Conservation (phyloP, 2,797 vertebrate species). For the Alca torda region DNA sequence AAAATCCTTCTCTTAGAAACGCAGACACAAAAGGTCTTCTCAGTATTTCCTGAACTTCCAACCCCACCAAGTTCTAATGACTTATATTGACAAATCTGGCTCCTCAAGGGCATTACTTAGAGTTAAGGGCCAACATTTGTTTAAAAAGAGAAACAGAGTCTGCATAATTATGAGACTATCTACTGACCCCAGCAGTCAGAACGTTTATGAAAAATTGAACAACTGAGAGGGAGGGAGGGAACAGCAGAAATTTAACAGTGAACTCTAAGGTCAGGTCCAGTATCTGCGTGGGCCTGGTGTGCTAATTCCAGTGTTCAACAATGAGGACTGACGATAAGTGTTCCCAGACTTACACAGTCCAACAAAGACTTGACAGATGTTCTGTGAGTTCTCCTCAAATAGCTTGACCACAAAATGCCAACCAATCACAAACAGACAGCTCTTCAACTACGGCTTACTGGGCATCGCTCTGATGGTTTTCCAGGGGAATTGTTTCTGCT, state of each 20-base stretch:
- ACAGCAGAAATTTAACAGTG: background rate
- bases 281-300: background rate
- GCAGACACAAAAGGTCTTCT: background rate
- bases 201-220: conserved; percentile 22
- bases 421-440: background rate
- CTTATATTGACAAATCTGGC: conserved; percentile 20
- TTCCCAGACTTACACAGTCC: background rate
- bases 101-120: background rate
- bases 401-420: background rate
- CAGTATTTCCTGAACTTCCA: background rate
- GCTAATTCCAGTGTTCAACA: background rate
- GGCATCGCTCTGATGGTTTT: background rate
- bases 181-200: background rate
- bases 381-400: background rate
- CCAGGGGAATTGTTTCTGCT: background rate
- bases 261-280: background rate
- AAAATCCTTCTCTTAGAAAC: background rate
- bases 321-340: background rate
- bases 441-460: background rate
- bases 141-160: background rate
- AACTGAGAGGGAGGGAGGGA: background rate
- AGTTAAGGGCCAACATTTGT: background rate
- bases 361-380: background rate
- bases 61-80: background rate
- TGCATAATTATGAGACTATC: background rate